phyloP scores from a whole-genome alignment of 2,797 vertebrate genomes.

The Semaprochilodus insignis region DNA sequence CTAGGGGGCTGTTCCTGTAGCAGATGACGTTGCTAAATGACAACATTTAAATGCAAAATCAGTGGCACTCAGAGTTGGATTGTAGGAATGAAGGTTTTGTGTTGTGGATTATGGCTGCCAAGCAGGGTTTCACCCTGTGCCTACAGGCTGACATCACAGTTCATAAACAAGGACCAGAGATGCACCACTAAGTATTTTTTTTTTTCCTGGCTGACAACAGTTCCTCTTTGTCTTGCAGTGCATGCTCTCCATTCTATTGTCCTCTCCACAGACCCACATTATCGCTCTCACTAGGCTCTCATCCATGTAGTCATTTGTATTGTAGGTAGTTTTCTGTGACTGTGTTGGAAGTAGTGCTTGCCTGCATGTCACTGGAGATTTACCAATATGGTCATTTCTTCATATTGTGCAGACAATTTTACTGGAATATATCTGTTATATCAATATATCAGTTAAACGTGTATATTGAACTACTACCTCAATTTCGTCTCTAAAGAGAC shows the following conservation, averaged over 20 bases:
- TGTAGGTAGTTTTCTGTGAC: too few relatives aligned
- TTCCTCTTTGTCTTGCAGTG: constrained; percentile 12
- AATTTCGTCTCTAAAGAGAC: too few relatives aligned
- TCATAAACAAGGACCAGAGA: background rate
- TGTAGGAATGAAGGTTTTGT: background rate
- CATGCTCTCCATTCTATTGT: constrained; percentile 14
- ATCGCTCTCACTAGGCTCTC: background rate
- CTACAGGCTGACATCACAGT: constrained; percentile 24
- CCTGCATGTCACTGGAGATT: too few relatives aligned
- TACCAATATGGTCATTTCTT: too few relatives aligned
- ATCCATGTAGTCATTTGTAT: background rate
- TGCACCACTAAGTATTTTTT: background rate
- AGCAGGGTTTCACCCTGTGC: background rate
- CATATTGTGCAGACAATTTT: too few relatives aligned
- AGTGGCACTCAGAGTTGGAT: background rate
- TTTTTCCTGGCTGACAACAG: constrained; percentile 12
- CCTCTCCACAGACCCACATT: background rate
- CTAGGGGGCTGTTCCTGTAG: too few relatives aligned
- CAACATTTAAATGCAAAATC: too few relatives aligned
- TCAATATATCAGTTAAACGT: too few relatives aligned
- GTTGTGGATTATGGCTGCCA: background rate
- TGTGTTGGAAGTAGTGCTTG: too few relatives aligned
- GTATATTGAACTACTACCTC: too few relatives aligned
- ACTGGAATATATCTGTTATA: too few relatives aligned
- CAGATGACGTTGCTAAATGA: too few relatives aligned